A percentile compares a stretch with the other conserved stretches of the same genome.
These are phyloP conservation scores for Trialeurodes vaporariorum DNA, from an alignment of 1,140 invertebrate genomes.

Conservation along the genomic window DNA sequence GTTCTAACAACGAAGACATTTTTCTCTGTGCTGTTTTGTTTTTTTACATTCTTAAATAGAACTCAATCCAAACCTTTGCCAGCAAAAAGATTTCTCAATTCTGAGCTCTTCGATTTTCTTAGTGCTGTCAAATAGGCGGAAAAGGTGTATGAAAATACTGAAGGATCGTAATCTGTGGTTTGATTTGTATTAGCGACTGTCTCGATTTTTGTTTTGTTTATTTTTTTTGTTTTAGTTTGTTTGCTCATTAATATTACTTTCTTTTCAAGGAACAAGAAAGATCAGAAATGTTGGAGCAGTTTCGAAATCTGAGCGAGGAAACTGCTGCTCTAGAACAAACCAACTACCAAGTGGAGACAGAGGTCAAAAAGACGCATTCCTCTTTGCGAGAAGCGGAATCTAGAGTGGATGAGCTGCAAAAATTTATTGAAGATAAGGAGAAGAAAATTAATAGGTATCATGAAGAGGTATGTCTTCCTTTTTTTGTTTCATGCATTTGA, in stretches of 20 bases:
- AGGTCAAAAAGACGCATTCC: constrained; percentile 47
- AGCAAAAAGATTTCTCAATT: too few species aligned
- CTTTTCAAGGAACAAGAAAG: constrained; percentile 48
- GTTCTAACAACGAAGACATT: too few species aligned
- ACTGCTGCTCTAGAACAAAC: constrained; percentile 55
- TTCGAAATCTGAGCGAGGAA: constrained; percentile 52
- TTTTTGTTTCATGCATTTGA: background rate
- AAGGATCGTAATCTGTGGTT: constrained; percentile 34
- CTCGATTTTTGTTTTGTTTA: constrained; percentile 2
- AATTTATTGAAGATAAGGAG: constrained; percentile 39
- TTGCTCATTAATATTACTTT: constrained; percentile 3
- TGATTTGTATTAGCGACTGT: constrained; percentile 28
- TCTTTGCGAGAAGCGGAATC: constrained; percentile 40
- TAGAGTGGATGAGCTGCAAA: constrained; percentile 40
- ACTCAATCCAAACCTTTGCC: too few species aligned
- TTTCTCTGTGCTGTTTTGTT: too few species aligned
- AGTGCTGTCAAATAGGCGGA: too few species aligned
- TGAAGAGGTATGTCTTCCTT: constrained; percentile 34
- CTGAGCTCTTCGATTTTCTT: too few species aligned
- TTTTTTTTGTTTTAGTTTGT: background rate
- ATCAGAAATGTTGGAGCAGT: constrained; percentile 57
- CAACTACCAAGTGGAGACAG: constrained; percentile 56
- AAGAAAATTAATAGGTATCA: constrained; percentile 41
- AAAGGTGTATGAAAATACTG: too few species aligned
- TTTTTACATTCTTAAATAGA: too few species aligned